A percentile compares a stretch with the other conserved stretches of the same genome.
Conservation (phyloP, 2,113 vertebrate species). For the Psittacula cyanocephala region DNA sequence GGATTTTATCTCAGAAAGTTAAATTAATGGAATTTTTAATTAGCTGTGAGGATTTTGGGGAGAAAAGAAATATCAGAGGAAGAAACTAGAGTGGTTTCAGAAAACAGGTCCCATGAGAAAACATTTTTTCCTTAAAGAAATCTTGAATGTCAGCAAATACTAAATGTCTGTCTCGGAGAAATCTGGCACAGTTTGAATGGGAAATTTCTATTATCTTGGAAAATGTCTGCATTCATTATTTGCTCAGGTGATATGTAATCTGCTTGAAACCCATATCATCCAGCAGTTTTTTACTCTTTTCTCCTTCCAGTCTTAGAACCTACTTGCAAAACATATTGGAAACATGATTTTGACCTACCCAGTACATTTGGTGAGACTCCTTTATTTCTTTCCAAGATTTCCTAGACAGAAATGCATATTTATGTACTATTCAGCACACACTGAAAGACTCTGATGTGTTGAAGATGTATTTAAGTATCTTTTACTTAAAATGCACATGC, state of each 20-base stretch:
- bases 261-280: not conserved
- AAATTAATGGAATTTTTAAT: not conserved
- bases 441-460: not conserved
- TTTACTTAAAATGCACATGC: not conserved
- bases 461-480: not conserved
- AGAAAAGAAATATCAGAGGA: not conserved
- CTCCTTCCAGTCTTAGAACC: not conserved
- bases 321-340: not conserved
- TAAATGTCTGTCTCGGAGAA: not conserved
- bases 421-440: not conserved
- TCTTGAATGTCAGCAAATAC: not conserved
- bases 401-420: not conserved
- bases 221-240: not conserved
- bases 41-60: not conserved
- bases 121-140: not conserved
- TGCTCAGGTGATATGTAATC: not conserved
- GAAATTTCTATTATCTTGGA: not conserved
- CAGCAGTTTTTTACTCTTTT: not conserved
- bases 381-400: not conserved
- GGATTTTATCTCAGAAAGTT: not conserved
- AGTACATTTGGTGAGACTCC: not conserved
- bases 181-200: not conserved
- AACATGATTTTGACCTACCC: not conserved
- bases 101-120: not conserved
- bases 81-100: not conserved